phyloP scores from a whole-genome alignment of 37 sponge, comb jelly and placozoan species.

The Spongilla lacustris region DNA sequence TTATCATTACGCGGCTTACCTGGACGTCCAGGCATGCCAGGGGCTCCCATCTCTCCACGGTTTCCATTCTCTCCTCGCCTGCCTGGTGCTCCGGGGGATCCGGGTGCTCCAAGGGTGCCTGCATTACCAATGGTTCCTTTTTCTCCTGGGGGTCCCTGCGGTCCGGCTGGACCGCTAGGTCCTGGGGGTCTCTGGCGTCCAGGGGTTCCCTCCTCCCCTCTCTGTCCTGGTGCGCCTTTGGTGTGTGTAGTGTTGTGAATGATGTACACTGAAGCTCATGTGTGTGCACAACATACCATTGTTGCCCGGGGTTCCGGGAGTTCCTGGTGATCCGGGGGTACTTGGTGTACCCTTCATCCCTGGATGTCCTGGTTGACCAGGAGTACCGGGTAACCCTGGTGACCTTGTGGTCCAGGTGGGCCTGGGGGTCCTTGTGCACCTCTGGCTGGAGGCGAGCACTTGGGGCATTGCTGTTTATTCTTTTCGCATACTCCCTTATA shows the following conservation, averaged over 20 bases:
- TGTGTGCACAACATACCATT: neutral
- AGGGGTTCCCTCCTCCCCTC: too few species aligned
- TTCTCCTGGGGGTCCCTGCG: conserved; percentile 12
- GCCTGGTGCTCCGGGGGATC: too few species aligned
- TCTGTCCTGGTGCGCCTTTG: too few species aligned
- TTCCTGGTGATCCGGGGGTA: neutral
- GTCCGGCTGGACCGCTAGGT: neutral
- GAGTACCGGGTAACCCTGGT: neutral
- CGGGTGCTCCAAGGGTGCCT: too few species aligned
- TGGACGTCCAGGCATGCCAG: too few species aligned
- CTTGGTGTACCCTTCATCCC: conserved; percentile 11
- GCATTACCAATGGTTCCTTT: conserved; percentile 11
- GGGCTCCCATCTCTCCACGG: too few species aligned
- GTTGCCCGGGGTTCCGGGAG: neutral
- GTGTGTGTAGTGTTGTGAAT: too few species aligned
- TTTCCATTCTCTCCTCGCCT: too few species aligned
- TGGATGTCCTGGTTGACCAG: neutral
- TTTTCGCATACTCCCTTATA: too few species aligned
- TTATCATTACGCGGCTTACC: too few species aligned
- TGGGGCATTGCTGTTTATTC: too few species aligned
- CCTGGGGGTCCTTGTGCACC: conserved; percentile 12
- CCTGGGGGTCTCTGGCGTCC: neutral
- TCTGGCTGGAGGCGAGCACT: neutral
- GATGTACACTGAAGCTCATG: too few species aligned
- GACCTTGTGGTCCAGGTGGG: neutral